Evolutionary conservation across 2,113 vertebrate genomes (phyloP), one percentile per base, ranked within the genome.

Genomic region (Dromiciops gliroides): DNA sequence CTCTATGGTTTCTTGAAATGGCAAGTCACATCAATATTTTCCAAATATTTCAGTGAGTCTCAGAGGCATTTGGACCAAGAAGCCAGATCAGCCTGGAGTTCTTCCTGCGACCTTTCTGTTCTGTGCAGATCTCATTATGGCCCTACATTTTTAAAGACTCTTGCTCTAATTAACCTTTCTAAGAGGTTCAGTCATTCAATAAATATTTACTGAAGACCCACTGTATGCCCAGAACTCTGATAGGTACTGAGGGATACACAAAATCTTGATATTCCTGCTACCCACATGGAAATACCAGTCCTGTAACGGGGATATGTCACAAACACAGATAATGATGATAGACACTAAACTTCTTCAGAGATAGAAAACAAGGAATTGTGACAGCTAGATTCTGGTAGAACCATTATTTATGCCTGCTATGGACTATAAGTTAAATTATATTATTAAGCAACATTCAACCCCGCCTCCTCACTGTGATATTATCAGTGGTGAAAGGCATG

Each of bases 401-500:
- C n/a, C 28, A 3, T 44, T 53, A n/a, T 48, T 89, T 50, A 88
- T 51, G 93, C 90, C 90, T 93, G 91, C 51, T 92, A 89, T n/a
- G 75, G 51, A 89, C 37, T 44, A 44, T 83, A 92, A 91, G 83
- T 89, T 92, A 93, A 93, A 44, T 53, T 95, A 48, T 0, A 11
- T 24, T 95, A 94, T 96, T 93, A 94, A 95, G 95, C 90, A 95
- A 92, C 94, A 94, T 56, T 56, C 60, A 50, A 0, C 93, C 96
- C 91, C 51, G 56, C 48, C 67, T 97, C 92, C 95, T 96, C 95
- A 90, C 92, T 50, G 51, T 83, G 97, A 98, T 97, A 93, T 16
- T 97, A 97, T 98, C 97, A 97, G 95, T 94, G 96, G 93, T 94
- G 93, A 95, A 89, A 95, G 96, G 93, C 97, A 97, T 50, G 53